Percentiles rank a stretch among this genome's conserved stretches.
These are phyloP conservation scores for Eupsittula cactorum DNA, from an alignment of 2,113 vertebrate species.

Conservation along the genomic window DNA sequence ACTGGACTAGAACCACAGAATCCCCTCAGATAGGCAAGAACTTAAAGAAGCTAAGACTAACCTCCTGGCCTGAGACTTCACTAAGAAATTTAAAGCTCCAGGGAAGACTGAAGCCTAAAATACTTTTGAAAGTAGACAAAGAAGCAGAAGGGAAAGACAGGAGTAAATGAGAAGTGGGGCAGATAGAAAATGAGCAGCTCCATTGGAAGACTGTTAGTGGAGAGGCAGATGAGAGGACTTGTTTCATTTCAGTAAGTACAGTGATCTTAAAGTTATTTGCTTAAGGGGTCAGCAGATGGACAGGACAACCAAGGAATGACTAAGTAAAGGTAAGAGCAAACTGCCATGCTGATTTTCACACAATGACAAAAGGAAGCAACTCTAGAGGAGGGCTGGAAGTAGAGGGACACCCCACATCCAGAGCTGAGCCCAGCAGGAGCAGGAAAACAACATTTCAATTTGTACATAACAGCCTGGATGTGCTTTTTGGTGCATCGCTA, in stretches of 20 bases:
- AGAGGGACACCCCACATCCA: fast-evolving
- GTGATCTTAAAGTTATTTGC: not conserved
- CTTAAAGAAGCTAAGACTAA: not conserved
- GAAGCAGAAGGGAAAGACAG: not conserved
- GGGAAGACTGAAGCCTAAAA: not conserved
- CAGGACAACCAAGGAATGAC: not conserved
- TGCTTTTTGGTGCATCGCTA: not conserved
- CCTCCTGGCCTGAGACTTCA: not conserved
- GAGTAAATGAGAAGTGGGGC: not conserved
- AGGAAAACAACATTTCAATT: not conserved
- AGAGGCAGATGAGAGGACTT: not conserved
- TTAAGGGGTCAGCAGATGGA: not conserved
- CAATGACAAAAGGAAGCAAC: not conserved
- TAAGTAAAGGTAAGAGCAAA: not conserved
- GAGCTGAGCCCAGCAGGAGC: not conserved
- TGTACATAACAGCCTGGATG: fast-evolving
- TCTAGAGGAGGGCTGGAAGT: not conserved
- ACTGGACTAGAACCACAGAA: not conserved
- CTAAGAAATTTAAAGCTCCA: not conserved
- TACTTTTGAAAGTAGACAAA: not conserved
- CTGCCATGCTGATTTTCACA: fast-evolving
- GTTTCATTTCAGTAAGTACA: not conserved
- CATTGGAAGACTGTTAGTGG: not conserved
- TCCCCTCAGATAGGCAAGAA: not conserved
- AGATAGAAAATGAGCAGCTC: not conserved